These are phyloP conservation scores for Drosophila yakuba DNA, from an alignment of 1,140 invertebrate species.

Conservation along the genomic window DNA sequence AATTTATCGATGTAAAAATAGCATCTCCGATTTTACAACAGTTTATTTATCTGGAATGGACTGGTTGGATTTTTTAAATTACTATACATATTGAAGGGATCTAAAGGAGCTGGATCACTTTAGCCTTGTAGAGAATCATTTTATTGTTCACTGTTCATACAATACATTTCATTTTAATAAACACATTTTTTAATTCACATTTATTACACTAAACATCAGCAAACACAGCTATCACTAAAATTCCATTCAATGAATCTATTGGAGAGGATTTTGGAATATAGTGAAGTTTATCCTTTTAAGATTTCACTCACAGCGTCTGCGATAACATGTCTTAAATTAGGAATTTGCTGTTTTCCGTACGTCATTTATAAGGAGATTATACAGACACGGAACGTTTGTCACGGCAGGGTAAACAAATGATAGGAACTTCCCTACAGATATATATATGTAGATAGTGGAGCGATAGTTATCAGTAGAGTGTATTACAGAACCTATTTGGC, in stretches of 20 bases:
- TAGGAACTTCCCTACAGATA: conserved; percentile 13
- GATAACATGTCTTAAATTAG: conserved; percentile 11
- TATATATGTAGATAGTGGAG: background rate
- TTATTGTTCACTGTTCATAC: too few species aligned
- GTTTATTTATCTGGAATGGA: background rate
- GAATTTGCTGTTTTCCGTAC: background rate
- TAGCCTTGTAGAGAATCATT: too few species aligned
- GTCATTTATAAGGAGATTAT: conserved; percentile 20
- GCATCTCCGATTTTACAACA: background rate
- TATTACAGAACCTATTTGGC: conserved; percentile 19
- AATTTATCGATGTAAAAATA: background rate
- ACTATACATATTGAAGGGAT: background rate
- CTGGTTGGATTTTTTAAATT: background rate
- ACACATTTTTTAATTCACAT: too few species aligned
- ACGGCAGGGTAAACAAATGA: conserved; percentile 29
- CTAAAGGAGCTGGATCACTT: too few species aligned
- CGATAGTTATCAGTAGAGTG: conserved; percentile 13
- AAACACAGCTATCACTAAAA: too few species aligned
- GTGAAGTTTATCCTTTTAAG: background rate
- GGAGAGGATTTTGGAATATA: too few species aligned
- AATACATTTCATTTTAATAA: too few species aligned
- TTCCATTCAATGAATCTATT: too few species aligned
- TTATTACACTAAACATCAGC: too few species aligned
- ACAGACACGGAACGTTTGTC: conserved; percentile 25
- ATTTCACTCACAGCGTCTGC: background rate